Percentiles rank a stretch among this genome's conserved stretches.
Conservation (phyloP, 1,140 invertebrate genomes). For the Philopotamus ludificatus region DNA sequence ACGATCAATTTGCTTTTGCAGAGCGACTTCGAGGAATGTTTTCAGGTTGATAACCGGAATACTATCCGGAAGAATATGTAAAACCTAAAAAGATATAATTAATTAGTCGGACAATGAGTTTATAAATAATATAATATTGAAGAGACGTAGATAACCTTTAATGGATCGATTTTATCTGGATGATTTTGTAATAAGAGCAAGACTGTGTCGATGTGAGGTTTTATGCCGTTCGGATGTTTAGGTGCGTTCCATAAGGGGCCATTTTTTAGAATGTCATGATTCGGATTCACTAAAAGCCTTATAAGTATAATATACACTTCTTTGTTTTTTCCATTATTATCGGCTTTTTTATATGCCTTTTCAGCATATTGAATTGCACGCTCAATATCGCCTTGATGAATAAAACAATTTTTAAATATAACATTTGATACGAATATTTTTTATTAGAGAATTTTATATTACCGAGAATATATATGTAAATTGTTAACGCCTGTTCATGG, state of each 20-base stretch:
- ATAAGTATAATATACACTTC: slow-evolving; percentile 69
- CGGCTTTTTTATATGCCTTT: slow-evolving; percentile 59
- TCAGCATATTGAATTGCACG: slow-evolving; percentile 86
- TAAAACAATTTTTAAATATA: slow-evolving; percentile 4
- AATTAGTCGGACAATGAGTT: not conserved
- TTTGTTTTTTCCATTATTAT: slow-evolving; percentile 50
- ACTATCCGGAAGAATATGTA: slow-evolving; percentile 73
- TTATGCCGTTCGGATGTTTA: slow-evolving; percentile 53
- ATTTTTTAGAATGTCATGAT: slow-evolving; percentile 51
- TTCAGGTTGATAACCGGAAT: slow-evolving; percentile 72
- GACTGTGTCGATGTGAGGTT: slow-evolving; percentile 75
- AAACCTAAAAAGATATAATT: slow-evolving; percentile 60
- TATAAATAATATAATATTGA: slow-evolving; percentile 4
- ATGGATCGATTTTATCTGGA: slow-evolving; percentile 77
- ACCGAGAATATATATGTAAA: slow-evolving; percentile 79
- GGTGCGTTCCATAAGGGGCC: slow-evolving; percentile 48
- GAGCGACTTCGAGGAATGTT: slow-evolving; percentile 74
- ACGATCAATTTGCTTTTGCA: slow-evolving; percentile 71
- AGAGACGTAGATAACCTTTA: slow-evolving; percentile 63
- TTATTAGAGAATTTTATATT: slow-evolving; percentile 7
- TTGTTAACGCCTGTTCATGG: slow-evolving; percentile 87
- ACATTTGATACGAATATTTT: not conserved
- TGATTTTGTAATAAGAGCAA: slow-evolving; percentile 78
- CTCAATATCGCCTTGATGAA: slow-evolving; percentile 64
- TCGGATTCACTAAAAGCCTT: slow-evolving; percentile 64